Base-by-base conservation (phyloP, 1,140 invertebrate species). In the Sarcophaga bullata region DNA sequence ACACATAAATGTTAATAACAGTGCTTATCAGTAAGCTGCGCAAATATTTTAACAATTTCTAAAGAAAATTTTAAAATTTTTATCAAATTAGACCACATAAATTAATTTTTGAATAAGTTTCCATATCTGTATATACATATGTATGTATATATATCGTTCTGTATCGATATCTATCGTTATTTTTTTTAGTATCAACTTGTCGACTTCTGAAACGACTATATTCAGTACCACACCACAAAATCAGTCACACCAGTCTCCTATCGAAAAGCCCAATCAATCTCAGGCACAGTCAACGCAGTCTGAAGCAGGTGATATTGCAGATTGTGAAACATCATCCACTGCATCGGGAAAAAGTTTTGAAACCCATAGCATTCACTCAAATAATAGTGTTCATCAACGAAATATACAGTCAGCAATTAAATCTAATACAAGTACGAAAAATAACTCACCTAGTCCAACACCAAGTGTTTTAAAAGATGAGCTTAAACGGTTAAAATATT, bases 401-500 rank as follows among this genome's bases (percentile, higher is more conserved):
- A 73, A 81, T 13, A 81, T 25, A 7, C 72, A 81, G 52, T 7
- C 49, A n/a, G 58, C 73, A 49, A 81, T 25, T 10, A 82, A 75
- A 62, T 50, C 19, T 17, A 84, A 54, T 54, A 68, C 81, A 6
- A 83, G 82, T 37, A 80, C 62, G 4, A 80, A 83, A 50, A 80
- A 83, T 49, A 80, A 72, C 50, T 52, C 72, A 73, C 68, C 82
- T 52, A 81, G 82, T 81, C 68, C 80, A 19, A 89, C 86, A 84
- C 86, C 89, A 17, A 87, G 83, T 81, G 73, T 83, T n/a, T 80
- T 90, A 4, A 89, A 89, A 81, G 89, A 90, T 50, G 91, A 92
- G 50, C 83, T 91, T 3, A 91, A 91, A 82, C 89, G 88, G 19
- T 84, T 91, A 50, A 88, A 88, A 81, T 89, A 90, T 82, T 91